These are phyloP conservation scores for Erpornis zantholeuca DNA, from an alignment of 2,113 vertebrate species.

Conservation along the genomic window DNA sequence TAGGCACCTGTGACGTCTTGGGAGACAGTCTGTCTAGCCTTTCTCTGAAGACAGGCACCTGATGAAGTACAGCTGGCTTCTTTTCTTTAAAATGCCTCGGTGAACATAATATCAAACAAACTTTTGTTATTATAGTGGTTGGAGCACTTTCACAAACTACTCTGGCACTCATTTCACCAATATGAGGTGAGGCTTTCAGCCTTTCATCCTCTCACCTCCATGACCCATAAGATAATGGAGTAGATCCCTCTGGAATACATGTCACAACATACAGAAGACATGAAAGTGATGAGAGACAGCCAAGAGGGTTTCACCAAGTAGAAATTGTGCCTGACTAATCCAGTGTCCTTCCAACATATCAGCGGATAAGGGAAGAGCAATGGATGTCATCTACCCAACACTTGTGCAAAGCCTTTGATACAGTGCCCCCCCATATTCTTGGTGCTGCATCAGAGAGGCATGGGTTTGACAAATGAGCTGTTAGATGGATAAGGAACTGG, in stretches of 20 bases:
- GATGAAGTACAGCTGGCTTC: background rate
- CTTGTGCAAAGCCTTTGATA: background rate
- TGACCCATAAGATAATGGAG: background rate
- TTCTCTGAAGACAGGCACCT: background rate
- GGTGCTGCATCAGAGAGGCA: accelerated
- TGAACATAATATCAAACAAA: background rate
- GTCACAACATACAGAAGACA: background rate
- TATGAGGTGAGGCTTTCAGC: background rate
- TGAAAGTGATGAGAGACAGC: background rate
- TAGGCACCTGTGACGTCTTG: background rate
- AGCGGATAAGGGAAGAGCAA: background rate
- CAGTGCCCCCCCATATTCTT: background rate
- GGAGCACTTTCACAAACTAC: background rate
- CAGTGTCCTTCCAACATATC: background rate
- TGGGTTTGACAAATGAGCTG: background rate
- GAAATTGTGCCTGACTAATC: background rate
- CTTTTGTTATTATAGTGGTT: background rate
- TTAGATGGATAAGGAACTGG: background rate
- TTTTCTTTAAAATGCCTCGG: background rate
- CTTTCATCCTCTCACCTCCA: background rate
- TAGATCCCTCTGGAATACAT: background rate
- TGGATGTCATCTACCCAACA: background rate
- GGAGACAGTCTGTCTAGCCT: background rate
- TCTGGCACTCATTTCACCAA: background rate
- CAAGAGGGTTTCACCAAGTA: background rate